Conservation (phyloP, 1,140 invertebrate genomes). For the Drosophila ambigua region DNA sequence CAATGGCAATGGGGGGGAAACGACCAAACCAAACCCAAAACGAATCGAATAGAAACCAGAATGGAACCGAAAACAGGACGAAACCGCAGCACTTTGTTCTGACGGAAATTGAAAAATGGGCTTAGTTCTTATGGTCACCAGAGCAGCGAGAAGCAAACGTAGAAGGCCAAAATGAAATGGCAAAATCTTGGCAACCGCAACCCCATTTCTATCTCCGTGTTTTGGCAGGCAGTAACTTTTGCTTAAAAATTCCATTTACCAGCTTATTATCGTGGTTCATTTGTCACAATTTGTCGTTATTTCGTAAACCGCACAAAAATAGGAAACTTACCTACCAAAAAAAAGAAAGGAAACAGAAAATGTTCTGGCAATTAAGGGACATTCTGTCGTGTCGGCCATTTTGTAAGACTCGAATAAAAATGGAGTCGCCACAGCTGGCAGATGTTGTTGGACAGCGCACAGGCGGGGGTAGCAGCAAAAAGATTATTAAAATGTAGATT, state of each 20-base stretch:
- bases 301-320: conserved; percentile 14
- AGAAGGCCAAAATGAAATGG: conserved; percentile 14
- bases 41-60: background rate
- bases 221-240: conserved; percentile 23
- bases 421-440: conserved; percentile 20
- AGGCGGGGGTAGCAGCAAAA: conserved; percentile 5
- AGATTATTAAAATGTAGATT: conserved; percentile 76
- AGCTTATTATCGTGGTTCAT: conserved; percentile 55
- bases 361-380: conserved; percentile 13
- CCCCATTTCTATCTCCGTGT: background rate
- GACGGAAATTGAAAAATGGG: conserved; percentile 78
- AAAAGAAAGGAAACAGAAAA: conserved; percentile 8
- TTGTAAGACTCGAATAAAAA: conserved; percentile 44
- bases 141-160: conserved; percentile 40
- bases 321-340: background rate
- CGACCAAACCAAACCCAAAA: conserved; percentile 8
- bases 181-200: conserved; percentile 61
- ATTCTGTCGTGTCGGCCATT: conserved; percentile 19
- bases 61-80: background rate
- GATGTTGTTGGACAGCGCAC: background rate
- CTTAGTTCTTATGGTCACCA: conserved; percentile 42
- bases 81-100: conserved; percentile 60
- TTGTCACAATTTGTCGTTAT: conserved; percentile 59
- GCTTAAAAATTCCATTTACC: conserved; percentile 55
- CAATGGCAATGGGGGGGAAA: conserved; percentile 10